phyloP scores from a whole-genome alignment of 2,888 invertebrate genomes.

The Tricholauxania praeusta region DNA sequence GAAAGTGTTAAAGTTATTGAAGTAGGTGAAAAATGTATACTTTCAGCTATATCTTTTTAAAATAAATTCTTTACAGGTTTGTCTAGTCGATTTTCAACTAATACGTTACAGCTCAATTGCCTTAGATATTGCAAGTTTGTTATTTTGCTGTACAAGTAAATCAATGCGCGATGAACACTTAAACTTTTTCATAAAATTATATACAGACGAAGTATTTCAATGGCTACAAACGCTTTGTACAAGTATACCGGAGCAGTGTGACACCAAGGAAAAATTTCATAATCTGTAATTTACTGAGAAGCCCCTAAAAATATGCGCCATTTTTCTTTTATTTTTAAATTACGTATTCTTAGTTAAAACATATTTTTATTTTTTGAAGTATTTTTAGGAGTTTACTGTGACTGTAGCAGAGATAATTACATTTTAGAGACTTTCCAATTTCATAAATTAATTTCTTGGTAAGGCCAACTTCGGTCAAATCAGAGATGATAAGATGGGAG shows the following conservation, averaged over 20 bases:
- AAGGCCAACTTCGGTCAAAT: too few relatives aligned
- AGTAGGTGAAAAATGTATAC: slow-evolving; percentile 56
- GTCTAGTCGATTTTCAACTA: slow-evolving; percentile 79
- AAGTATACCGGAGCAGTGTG: slow-evolving; percentile 59
- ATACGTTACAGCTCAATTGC: slow-evolving; percentile 79
- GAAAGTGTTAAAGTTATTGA: slow-evolving; percentile 69
- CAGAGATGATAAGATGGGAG: too few relatives aligned
- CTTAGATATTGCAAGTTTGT: slow-evolving; percentile 75
- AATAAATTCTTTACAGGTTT: slow-evolving; percentile 69
- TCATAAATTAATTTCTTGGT: too few relatives aligned
- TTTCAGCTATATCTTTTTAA: slow-evolving; percentile 44
- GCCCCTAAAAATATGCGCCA: too few relatives aligned
- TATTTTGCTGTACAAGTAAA: slow-evolving; percentile 77
- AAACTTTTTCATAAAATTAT: slow-evolving; percentile 72
- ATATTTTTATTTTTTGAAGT: too few relatives aligned
- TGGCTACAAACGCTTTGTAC: slow-evolving; percentile 72
- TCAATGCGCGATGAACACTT: slow-evolving; percentile 73
- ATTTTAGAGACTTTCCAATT: too few relatives aligned
- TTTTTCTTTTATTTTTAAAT: too few relatives aligned
- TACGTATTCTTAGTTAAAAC: too few relatives aligned
- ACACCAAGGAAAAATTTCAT: slow-evolving; percentile 70
- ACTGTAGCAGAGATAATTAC: too few relatives aligned
- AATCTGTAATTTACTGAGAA: slow-evolving; percentile 67
- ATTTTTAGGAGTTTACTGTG: too few relatives aligned
- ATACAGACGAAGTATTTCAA: slow-evolving; percentile 72